Evolutionary conservation across 2,797 vertebrate genomes (phyloP).

Genomic region (Decapterus maruadsi): DNA sequence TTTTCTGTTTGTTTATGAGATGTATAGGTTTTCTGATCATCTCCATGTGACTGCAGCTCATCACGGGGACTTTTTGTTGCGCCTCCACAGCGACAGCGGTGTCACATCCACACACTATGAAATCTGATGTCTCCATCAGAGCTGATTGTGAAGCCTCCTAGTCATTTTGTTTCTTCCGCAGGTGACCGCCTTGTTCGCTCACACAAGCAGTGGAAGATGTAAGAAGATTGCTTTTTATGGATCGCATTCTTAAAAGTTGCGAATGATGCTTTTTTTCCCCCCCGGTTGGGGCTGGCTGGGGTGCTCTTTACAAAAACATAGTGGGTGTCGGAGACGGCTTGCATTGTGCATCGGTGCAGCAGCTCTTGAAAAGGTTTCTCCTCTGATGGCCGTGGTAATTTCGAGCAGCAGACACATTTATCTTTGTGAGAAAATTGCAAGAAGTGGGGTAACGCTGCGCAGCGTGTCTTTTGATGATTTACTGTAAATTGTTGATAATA

Average conservation of each 20-base stretch:
- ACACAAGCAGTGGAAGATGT: constrained; percentile 27
- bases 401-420: constrained; percentile 20
- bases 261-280: constrained; percentile 6
- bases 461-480: constrained; percentile 17
- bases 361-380: constrained; percentile 34
- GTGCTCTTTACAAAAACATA: constrained; percentile 13
- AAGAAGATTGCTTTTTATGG: constrained; percentile 67
- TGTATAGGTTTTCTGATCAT: constrained; percentile 40
- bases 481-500: constrained; percentile 10
- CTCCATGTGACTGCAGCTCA: constrained; percentile 16
- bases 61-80: constrained; percentile 22
- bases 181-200: constrained; percentile 58
- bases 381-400: constrained; percentile 29
- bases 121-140: constrained; percentile 54
- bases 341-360: constrained; percentile 26
- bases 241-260: constrained; percentile 30
- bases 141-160: constrained; percentile 35
- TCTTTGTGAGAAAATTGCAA: constrained; percentile 22
- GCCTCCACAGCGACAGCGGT: background rate
- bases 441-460: constrained; percentile 2
- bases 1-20: constrained; percentile 36
- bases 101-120: background rate
- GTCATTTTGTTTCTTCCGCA: constrained; percentile 61
- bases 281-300: constrained; percentile 4
- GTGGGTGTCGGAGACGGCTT: constrained; percentile 22